A percentile compares a stretch with the other conserved stretches of the same genome.
Conservation (phyloP, 2,888 invertebrate species). For the Scaptomyza flava region DNA sequence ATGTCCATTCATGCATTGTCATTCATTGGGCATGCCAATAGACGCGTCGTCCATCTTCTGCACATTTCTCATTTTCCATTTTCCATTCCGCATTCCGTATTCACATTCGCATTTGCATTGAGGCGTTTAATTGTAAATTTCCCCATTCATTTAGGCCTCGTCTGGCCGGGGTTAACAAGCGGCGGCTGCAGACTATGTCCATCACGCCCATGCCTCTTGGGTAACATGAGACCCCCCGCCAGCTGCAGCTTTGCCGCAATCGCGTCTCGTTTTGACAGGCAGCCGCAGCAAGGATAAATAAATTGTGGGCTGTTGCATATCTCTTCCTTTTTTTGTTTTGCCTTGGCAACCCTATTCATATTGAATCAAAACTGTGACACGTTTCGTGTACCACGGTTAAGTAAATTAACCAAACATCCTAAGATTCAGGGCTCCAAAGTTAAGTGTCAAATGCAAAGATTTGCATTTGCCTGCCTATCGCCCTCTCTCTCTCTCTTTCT, state of each 20-base stretch:
- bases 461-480: not conserved
- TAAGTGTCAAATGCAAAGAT: not conserved
- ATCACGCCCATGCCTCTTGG: not conserved
- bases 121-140: conserved; percentile 70
- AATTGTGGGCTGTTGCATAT: not conserved
- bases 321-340: conserved; percentile 6
- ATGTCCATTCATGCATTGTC: conserved; percentile 58
- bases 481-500: too few relatives aligned
- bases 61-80: conserved; percentile 8
- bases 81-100: conserved; percentile 14
- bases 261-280: conserved; percentile 26
- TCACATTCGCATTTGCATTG: conserved; percentile 32
- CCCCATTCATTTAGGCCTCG: conserved; percentile 59
- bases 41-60: conserved; percentile 31
- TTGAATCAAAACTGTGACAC: not conserved
- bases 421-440: not conserved
- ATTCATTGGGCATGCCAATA: conserved; percentile 54
- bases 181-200: conserved; percentile 8
- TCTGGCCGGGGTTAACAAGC: conserved; percentile 29
- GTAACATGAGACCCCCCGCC: not conserved
- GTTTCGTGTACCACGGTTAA: not conserved
- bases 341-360: not conserved
- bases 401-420: conserved; percentile 1
- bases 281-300: not conserved
- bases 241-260: not conserved